Conservation (phyloP, 2,888 invertebrate genomes). For the Epinotia demarniana region DNA sequence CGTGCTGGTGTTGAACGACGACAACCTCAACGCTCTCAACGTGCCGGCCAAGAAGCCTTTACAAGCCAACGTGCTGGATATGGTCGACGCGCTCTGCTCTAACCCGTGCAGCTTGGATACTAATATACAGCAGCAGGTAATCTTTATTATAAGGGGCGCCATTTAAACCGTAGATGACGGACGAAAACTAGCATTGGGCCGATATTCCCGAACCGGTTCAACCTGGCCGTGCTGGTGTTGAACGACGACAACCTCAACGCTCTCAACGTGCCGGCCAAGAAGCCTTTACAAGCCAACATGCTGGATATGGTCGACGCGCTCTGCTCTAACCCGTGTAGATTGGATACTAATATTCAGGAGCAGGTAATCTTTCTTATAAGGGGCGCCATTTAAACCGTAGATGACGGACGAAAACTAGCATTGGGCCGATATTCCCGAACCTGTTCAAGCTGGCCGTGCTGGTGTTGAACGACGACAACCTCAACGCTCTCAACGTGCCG, state of each 20-base stretch:
- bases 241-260: too few species aligned
- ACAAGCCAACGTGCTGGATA: slow-evolving; percentile 80
- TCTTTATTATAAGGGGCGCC: background rate
- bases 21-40: slow-evolving; percentile 79
- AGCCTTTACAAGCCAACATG: slow-evolving; percentile 76
- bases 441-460: too few species aligned
- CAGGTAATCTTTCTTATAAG: slow-evolving; percentile 66
- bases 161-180: too few species aligned
- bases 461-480: too few species aligned
- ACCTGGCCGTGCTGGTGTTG: too few species aligned
- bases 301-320: slow-evolving; percentile 85
- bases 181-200: too few species aligned
- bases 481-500: slow-evolving; percentile 59
- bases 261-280: slow-evolving; percentile 72
- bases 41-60: slow-evolving; percentile 78
- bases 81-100: slow-evolving; percentile 84
- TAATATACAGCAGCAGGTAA: slow-evolving; percentile 84
- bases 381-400: background rate
- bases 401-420: too few species aligned
- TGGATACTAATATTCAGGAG: slow-evolving; percentile 83
- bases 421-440: too few species aligned
- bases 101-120: slow-evolving; percentile 84
- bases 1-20: slow-evolving; percentile 84
- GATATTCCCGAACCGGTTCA: too few species aligned
- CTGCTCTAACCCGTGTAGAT: slow-evolving; percentile 84